A percentile compares a stretch with the other conserved stretches of the same genome.
These are phyloP conservation scores for Dipodomys ordii DNA, from an alignment of 2,113 vertebrate species.

Conservation along the genomic window DNA sequence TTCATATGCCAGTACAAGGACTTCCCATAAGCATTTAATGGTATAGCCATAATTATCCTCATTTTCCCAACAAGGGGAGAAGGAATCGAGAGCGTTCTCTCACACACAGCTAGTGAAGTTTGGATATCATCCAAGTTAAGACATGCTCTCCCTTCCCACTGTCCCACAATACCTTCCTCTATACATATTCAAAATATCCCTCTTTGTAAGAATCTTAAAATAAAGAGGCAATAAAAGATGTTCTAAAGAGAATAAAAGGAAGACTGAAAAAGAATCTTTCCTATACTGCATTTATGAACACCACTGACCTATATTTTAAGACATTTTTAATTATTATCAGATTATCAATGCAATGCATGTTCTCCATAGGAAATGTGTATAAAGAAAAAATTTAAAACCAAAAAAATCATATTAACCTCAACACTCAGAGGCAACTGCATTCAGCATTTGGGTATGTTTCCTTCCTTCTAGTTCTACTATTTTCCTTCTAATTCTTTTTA, in stretches of 20 bases:
- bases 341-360: not conserved
- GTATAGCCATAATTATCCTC: not conserved
- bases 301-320: not conserved
- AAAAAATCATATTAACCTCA: not conserved
- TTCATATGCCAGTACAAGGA: not conserved
- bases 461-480: constrained; percentile 26
- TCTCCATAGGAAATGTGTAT: not conserved
- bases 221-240: constrained; percentile 29
- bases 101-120: not conserved
- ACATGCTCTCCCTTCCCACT: not conserved
- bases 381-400: not conserved
- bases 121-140: not conserved
- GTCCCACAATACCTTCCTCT: not conserved
- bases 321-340: not conserved
- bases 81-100: not conserved
- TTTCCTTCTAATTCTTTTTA: constrained; percentile 5
- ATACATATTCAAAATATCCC: not conserved
- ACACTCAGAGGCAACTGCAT: not conserved
- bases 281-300: not conserved
- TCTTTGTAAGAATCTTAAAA: not conserved
- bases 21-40: not conserved
- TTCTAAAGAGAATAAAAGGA: constrained; percentile 43
- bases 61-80: constrained; percentile 20
- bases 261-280: not conserved
- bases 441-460: not conserved